Percentiles rank a stretch among this genome's conserved stretches.
These are phyloP conservation scores for Agrotis exclamationis DNA, from an alignment of 2,888 invertebrate species.

Conservation along the genomic window DNA sequence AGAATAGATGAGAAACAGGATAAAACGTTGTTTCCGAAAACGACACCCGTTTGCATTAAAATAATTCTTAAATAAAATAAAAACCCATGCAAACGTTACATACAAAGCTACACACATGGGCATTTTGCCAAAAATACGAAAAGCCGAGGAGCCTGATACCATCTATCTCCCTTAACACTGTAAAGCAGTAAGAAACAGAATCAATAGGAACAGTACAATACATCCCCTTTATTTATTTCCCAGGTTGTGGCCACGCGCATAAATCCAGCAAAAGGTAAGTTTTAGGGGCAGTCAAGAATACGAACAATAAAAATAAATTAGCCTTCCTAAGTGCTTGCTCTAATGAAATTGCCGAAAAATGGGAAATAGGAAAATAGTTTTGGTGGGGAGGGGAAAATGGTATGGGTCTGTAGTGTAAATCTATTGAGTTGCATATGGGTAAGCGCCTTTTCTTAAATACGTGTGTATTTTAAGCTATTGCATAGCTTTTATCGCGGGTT, in stretches of 20 bases:
- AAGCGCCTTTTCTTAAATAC: background rate
- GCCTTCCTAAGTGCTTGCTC: conserved; percentile 59
- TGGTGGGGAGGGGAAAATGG: conserved; percentile 14
- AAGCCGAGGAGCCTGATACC: background rate
- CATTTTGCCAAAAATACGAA: background rate
- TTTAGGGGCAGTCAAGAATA: conserved; percentile 58
- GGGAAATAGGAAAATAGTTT: conserved; percentile 26
- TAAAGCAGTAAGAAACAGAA: conserved; percentile 29
- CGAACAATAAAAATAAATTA: conserved; percentile 69
- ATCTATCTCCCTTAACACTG: conserved; percentile 28
- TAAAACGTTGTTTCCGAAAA: too few species aligned
- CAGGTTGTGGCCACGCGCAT: conserved; percentile 58
- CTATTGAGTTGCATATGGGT: conserved; percentile 3
- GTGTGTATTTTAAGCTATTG: too few species aligned
- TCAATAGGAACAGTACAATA: conserved; percentile 40
- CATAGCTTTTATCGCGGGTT: too few species aligned
- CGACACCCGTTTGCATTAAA: too few species aligned
- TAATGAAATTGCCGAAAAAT: conserved; percentile 67
- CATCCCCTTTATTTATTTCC: conserved; percentile 52
- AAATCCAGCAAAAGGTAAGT: conserved; percentile 61
- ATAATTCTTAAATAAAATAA: too few species aligned
- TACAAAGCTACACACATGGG: too few species aligned
- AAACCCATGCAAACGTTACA: background rate
- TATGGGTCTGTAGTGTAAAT: background rate
- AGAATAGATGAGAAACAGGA: too few species aligned